phyloP scores from a whole-genome alignment of 53 echinoderm and acorn worm species.

The Pentamera pediparva region DNA sequence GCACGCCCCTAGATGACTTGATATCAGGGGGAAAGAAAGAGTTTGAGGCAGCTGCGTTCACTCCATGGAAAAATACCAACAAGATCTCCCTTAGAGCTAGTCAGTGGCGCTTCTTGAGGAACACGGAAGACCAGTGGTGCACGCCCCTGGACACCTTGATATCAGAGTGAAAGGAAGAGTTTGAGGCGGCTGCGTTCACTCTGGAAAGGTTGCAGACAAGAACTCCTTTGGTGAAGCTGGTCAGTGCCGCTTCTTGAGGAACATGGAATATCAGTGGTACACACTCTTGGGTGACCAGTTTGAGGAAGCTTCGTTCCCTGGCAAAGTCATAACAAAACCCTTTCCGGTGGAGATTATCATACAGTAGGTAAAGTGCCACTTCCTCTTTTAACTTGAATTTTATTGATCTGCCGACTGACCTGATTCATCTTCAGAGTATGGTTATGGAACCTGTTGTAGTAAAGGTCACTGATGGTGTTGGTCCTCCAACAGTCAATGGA shows the following conservation, averaged over 20 bases:
- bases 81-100: conserved; percentile 70
- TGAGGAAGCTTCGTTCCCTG: conserved; percentile 71
- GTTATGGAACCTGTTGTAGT: no score
- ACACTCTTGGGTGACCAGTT: conserved; percentile 68
- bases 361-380: no score
- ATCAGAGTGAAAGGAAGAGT: no score
- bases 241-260: no score
- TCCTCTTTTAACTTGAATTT: no score
- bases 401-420: no score
- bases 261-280: conserved; percentile 27
- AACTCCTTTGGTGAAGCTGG: conserved; percentile 64
- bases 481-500: no score
- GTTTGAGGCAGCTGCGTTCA: conserved; percentile 77
- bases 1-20: conserved; percentile 57
- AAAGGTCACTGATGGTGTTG: no score
- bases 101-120: conserved; percentile 5
- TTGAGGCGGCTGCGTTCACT: no score
- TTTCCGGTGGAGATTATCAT: conserved; percentile 72
- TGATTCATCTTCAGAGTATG: no score
- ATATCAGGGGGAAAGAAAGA: conserved; percentile 77
- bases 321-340: conserved; percentile 73
- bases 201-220: conserved; percentile 61
- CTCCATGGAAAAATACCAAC: conserved; percentile 77
- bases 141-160: background rate
- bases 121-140: background rate